Conservation (phyloP, 1,140 invertebrate genomes). For the Hylyphantes graminicola region DNA sequence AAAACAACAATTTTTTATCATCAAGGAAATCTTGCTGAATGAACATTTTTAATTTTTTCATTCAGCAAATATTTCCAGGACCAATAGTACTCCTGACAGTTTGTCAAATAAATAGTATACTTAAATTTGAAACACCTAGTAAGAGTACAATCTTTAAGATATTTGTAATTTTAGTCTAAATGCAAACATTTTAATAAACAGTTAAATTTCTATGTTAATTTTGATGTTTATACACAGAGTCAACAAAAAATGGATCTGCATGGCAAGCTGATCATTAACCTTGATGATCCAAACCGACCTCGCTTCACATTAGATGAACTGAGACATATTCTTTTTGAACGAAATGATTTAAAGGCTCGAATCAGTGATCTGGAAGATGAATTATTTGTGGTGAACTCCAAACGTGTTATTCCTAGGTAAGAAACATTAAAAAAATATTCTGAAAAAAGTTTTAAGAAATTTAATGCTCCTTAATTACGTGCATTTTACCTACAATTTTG, state of each 20-base stretch:
- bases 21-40: too few relatives aligned
- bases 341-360: conserved; percentile 87
- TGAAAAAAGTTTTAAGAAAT: neutral
- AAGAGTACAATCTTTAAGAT: too few relatives aligned
- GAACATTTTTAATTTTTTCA: too few relatives aligned
- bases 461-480: neutral
- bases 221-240: conserved; percentile 62
- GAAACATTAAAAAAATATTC: conserved; percentile 55
- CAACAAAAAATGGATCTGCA: conserved; percentile 71
- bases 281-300: conserved; percentile 85
- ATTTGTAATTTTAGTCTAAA: too few relatives aligned
- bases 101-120: too few relatives aligned
- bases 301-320: conserved; percentile 91
- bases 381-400: conserved; percentile 70
- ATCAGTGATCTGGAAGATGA: conserved; percentile 90
- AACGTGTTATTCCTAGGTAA: too few relatives aligned
- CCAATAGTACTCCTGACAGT: too few relatives aligned
- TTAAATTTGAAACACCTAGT: too few relatives aligned
- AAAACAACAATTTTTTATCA: too few relatives aligned
- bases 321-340: conserved; percentile 86
- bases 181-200: too few relatives aligned
- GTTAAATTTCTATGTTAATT: too few relatives aligned
- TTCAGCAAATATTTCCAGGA: too few relatives aligned
- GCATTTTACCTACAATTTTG: neutral
- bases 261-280: conserved; percentile 75